These are phyloP conservation scores for Drosophila trapezifrons DNA, from an alignment of 1,140 invertebrate species.

Conservation along the genomic window DNA sequence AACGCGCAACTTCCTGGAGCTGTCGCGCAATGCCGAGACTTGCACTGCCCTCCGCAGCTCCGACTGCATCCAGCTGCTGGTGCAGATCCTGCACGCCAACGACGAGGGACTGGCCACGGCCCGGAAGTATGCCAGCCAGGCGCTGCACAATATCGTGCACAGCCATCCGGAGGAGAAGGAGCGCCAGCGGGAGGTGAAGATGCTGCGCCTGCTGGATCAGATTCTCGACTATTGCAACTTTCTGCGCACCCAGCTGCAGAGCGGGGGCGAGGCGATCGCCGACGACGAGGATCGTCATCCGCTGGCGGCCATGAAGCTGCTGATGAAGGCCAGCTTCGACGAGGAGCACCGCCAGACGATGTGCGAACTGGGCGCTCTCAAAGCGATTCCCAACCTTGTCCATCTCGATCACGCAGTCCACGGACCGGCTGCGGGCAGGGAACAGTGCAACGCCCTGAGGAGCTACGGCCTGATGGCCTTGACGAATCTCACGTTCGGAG, in stretches of 20 bases:
- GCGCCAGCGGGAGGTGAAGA: slow-evolving; percentile 93
- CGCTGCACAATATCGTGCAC: slow-evolving; percentile 96
- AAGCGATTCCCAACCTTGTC: slow-evolving; percentile 94
- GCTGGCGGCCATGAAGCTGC: slow-evolving; percentile 91
- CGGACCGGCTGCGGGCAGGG: slow-evolving; percentile 90
- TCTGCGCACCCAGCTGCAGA: slow-evolving; percentile 86
- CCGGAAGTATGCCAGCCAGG: slow-evolving; percentile 90
- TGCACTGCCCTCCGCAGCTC: slow-evolving; percentile 96
- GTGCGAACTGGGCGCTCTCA: slow-evolving; percentile 95
- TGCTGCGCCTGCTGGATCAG: slow-evolving; percentile 93
- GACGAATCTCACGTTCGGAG: slow-evolving; percentile 99
- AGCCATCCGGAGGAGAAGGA: slow-evolving; percentile 95
- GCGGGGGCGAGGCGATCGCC: slow-evolving; percentile 85
- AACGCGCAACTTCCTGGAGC: slow-evolving; percentile 93
- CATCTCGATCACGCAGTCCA: slow-evolving; percentile 94
- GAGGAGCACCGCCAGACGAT: slow-evolving; percentile 97
- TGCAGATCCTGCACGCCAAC: slow-evolving; percentile 93
- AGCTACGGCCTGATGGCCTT: slow-evolving; percentile 98
- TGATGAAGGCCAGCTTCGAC: slow-evolving; percentile 98
- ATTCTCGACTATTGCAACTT: slow-evolving; percentile 89
- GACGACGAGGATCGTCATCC: slow-evolving; percentile 93
- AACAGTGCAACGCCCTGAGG: slow-evolving; percentile 93
- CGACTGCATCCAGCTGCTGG: slow-evolving; percentile 95
- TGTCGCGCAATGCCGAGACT: slow-evolving; percentile 95
- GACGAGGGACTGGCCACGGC: slow-evolving; percentile 79